Base-by-base conservation (phyloP, 53 echinoderm and acorn worm genomes). In the Actinopyga echinites region DNA sequence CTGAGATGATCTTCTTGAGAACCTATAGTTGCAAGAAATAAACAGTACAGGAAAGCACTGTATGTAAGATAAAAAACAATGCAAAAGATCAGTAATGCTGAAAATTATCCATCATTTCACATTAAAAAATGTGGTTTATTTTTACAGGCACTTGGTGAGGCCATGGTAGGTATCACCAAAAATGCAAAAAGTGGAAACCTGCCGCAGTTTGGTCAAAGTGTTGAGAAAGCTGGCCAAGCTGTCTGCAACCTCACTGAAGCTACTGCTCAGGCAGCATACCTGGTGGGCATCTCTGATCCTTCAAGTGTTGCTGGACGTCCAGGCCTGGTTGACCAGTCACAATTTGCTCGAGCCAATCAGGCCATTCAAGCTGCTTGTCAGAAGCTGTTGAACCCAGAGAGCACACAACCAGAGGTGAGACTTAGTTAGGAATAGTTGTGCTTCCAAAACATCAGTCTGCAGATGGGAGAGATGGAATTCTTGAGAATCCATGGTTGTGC, bases 301-400 rank as follows among this genome's bases (percentile, higher is more conserved):
- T 96, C 96, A 74, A 96, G 96, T 69, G 93, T 93, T 21, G 96
- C 96, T 22, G 96, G 96, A 62, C 82, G 93, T 34, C 96, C 96
- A 43, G 96, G 96, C 32, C 91, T 96, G 21, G 96, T 96, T 12
- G 96, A 96, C 79, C 96, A 96, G 86, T 90, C 96, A 34, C 91
- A 91, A 75, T 96, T 96, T 86, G 90, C 91, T 64, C 79, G 93
- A 36, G 96, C 96, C 61, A 85, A 93, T 58, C 91, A 93, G 87
- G 96, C 96, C 33, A 96, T 96, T 75, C 91, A 93, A 61, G 87
- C 86, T n/a, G 96, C 96, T 31, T 96, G 96, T 31, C 89, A 93
- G 79, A 96, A 84, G 42, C 82, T 96, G 23, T 88, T 93, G 26
- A 93, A 93, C 69, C 96, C 95, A 85, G 91, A 89, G 53, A 96